Evolutionary conservation across 2,888 invertebrate species (phyloP).

Genomic region (Alloscopus bannaensis): DNA sequence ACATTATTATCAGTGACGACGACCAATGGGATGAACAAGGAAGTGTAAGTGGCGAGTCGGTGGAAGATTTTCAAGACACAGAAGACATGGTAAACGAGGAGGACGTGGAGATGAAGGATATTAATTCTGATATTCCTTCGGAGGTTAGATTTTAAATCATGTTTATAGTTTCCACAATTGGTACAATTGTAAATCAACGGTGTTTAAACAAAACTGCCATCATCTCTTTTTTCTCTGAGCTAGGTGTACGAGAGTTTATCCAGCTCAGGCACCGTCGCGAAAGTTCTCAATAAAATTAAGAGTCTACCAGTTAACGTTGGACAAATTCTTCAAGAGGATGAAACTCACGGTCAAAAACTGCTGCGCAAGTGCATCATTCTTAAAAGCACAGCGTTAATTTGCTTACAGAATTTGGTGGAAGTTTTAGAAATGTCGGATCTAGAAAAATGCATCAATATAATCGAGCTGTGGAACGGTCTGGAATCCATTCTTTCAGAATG

Average conservation of each 20-base stretch:
- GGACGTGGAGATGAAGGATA: conserved; percentile 59
- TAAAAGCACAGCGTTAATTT: conserved; percentile 82
- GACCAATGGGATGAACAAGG: conserved; percentile 76
- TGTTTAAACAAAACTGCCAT: too few relatives aligned
- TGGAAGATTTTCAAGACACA: conserved; percentile 73
- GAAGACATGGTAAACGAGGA: conserved; percentile 38
- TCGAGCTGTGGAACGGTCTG: conserved; percentile 81
- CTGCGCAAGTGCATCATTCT: conserved; percentile 75
- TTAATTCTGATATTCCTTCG: conserved; percentile 31
- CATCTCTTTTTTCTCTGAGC: too few relatives aligned
- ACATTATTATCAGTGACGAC: conserved; percentile 83
- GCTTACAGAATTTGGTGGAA: conserved; percentile 83
- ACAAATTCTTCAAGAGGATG: conserved; percentile 54
- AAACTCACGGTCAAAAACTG: conserved; percentile 40
- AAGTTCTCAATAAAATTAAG: conserved; percentile 79
- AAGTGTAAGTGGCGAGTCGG: conserved; percentile 74
- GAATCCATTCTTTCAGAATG: conserved; percentile 80
- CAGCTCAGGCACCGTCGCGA: conserved; percentile 79
- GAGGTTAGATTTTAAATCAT: conserved; percentile 1
- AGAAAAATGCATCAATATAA: conserved; percentile 78
- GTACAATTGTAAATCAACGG: too few relatives aligned
- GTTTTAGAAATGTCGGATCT: conserved; percentile 80
- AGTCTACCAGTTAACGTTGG: conserved; percentile 78
- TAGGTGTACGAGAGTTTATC: conserved; percentile 80
- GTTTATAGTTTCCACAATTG: too few relatives aligned